Evolutionary conservation across 2,113 vertebrate species (phyloP), one percentile per base, ranked within the genome.

Genomic region (Ctenomys sociabilis): DNA sequence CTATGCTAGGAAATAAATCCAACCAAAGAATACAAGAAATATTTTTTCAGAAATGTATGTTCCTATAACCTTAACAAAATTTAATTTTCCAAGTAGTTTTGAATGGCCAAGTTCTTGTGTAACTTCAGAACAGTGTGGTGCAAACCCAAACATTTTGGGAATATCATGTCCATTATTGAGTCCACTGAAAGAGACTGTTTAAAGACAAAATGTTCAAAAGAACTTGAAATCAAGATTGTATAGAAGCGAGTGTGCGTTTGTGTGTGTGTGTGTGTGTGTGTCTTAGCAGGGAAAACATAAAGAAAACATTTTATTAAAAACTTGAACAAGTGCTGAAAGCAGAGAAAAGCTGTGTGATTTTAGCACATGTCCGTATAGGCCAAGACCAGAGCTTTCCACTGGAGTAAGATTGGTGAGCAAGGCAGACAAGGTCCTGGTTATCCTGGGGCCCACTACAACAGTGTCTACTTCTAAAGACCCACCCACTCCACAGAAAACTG

Each of bases 71-170:
- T 14, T 52, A 11, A 95, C 49, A 72, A 78, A 64, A 28, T 66
- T 22, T 63, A 85, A 94, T 61, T 86, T 30, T 57, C 10, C 40
- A 95, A 87, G 83, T 52, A 49, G 57, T 88, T 88, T 89, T 0
- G 4, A 96, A 92, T 95, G 16, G 12, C 8, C 21, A 92, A 43
- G 3, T 72, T 80, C 4, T 90, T 30, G 73, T 13, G 1, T 66
- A 86, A 95, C 59, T 80, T 68, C 28, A 95, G 45, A 13, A 88
- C 88, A 88, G 10, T 37, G 32, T 70, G n/a, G 94, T 4, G 28
- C 7, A 52, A 35, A 54, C 66, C 14, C 16, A 54, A 3, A 93
- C 16, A 80, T 89, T 40, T 73, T 93, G 5, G 22, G 73, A 85
- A 92, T 22, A 59, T 5, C 68, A 37, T 80, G 11, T 80, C 22